phyloP scores from a whole-genome alignment of 2,888 invertebrate species.

The Carcina quercana region DNA sequence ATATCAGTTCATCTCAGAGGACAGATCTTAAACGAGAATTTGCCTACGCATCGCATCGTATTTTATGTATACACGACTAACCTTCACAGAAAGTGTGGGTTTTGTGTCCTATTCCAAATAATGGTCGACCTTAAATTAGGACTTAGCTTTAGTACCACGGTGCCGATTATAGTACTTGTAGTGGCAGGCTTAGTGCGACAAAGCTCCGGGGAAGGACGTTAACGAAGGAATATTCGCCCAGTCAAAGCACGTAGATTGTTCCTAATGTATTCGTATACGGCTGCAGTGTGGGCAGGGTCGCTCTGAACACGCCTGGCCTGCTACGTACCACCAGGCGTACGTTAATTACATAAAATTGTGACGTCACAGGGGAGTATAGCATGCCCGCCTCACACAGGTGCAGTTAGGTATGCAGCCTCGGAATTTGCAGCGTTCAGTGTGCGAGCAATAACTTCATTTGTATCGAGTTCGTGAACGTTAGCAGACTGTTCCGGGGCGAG shows the following conservation, averaged over 20 bases:
- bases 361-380: conserved; percentile 45
- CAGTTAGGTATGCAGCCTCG: conserved; percentile 40
- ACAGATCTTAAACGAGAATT: no score
- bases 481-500: no score
- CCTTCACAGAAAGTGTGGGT: no score
- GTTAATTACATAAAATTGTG: conserved; percentile 63
- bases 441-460: conserved; percentile 23
- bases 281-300: conserved; percentile 27
- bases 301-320: conserved; percentile 26
- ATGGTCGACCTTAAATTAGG: no score
- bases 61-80: no score
- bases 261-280: conserved; percentile 53
- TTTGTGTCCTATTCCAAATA: no score
- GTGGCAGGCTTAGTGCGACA: no score
- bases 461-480: no score
- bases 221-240: conserved; percentile 39
- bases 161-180: no score
- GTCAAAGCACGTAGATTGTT: conserved; percentile 45
- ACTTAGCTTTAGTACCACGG: no score
- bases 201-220: conserved; percentile 34
- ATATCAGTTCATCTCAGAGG: no score
- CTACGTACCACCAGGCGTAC: conserved; percentile 21
- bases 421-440: conserved; percentile 32
- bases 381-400: conserved; percentile 30
- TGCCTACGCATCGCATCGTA: no score